phyloP scores from a whole-genome alignment of 2,797 vertebrate genomes.

The Macropodus opercularis region DNA sequence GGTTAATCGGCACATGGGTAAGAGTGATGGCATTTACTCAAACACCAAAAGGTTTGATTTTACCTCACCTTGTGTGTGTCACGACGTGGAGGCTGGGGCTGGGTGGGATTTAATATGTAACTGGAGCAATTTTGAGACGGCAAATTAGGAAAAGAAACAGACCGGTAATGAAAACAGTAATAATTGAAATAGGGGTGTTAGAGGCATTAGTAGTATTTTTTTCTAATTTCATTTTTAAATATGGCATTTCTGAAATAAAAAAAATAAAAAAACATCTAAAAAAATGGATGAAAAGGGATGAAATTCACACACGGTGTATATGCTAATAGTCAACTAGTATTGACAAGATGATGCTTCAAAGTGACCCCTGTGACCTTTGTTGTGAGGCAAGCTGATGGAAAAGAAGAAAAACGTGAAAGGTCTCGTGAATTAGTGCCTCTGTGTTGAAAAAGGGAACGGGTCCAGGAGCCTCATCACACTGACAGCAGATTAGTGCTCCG shows the following conservation, averaged over 20 bases:
- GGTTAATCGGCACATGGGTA: constrained; percentile 64
- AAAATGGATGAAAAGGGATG: neutral
- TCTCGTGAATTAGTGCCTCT: constrained; percentile 62
- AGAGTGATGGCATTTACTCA: constrained; percentile 55
- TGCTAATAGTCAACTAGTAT: constrained; percentile 17
- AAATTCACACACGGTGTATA: neutral
- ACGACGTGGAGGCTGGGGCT: neutral
- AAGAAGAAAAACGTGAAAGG: constrained; percentile 49
- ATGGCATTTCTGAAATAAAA: neutral
- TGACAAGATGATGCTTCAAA: constrained; percentile 34
- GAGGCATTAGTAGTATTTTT: neutral
- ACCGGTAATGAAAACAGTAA: neutral
- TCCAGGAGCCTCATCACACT: constrained; percentile 79
- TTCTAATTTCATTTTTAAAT: neutral
- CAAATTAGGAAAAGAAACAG: neutral
- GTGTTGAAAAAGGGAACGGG: constrained; percentile 64
- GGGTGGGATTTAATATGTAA: constrained; percentile 31
- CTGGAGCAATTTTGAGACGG: neutral
- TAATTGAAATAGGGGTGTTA: neutral
- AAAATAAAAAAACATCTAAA: neutral
- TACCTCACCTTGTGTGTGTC: constrained; percentile 17
- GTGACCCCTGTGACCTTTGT: constrained; percentile 62
- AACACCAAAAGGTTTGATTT: constrained; percentile 50
- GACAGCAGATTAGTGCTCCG: constrained; percentile 80
- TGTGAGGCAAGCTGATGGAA: constrained; percentile 48